Evolutionary conservation across 2,888 invertebrate genomes (phyloP).

Genomic region (Tetragnatha montana): DNA sequence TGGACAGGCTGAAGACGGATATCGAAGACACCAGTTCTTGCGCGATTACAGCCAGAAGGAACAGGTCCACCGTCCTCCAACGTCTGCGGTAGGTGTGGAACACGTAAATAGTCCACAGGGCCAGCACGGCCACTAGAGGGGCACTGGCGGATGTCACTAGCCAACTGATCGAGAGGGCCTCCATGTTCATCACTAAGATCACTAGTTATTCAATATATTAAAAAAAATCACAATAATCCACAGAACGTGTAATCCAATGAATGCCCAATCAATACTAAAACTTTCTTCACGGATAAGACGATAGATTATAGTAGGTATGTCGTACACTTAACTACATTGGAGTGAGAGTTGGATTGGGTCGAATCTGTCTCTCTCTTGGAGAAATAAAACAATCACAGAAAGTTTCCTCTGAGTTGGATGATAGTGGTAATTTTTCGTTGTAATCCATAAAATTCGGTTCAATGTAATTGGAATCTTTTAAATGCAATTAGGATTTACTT

Average conservation of each 20-base stretch:
- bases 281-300: neutral
- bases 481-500: too few relatives aligned
- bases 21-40: constrained; percentile 73
- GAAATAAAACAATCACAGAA: too few relatives aligned
- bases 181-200: constrained; percentile 57
- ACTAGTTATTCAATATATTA: neutral
- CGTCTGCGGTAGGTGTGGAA: constrained; percentile 78
- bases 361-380: too few relatives aligned
- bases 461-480: too few relatives aligned
- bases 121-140: constrained; percentile 78
- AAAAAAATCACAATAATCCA: neutral
- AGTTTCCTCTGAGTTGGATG: too few relatives aligned
- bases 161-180: constrained; percentile 74
- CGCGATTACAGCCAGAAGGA: constrained; percentile 77
- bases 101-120: constrained; percentile 76
- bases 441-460: too few relatives aligned
- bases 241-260: neutral
- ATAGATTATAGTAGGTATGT: neutral
- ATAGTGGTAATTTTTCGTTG: too few relatives aligned
- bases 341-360: neutral
- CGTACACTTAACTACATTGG: neutral
- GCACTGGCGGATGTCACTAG: constrained; percentile 76
- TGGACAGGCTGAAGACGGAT: constrained; percentile 72
- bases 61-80: constrained; percentile 79
- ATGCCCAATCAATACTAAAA: neutral